Evolutionary conservation across 1,140 invertebrate genomes (phyloP).

Genomic region (Hermatobates lingyangjiaoensis): DNA sequence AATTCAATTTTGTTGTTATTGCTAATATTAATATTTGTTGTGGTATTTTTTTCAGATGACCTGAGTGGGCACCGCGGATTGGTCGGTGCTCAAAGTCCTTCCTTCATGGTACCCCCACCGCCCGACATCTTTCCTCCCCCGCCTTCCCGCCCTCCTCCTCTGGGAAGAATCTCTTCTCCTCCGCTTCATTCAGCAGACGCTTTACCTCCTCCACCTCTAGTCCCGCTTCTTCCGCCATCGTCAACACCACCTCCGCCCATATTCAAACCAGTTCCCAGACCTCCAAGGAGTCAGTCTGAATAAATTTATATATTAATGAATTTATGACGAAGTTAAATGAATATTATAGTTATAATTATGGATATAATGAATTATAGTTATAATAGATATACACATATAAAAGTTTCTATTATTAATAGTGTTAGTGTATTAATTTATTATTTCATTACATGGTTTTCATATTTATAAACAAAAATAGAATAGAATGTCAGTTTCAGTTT

Average conservation of each 20-base stretch:
- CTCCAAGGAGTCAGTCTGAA: not conserved
- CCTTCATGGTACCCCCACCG: conserved; percentile 22
- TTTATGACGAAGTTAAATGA: not conserved
- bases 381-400: too few relatives aligned
- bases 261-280: not conserved
- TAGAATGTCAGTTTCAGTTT: too few relatives aligned
- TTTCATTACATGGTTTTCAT: too few relatives aligned
- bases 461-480: too few relatives aligned
- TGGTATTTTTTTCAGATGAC: not conserved
- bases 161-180: conserved; percentile 41
- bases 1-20: too few relatives aligned
- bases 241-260: conserved; percentile 12
- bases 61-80: conserved; percentile 18
- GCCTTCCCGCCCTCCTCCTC: conserved; percentile 34
- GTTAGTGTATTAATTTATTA: too few relatives aligned
- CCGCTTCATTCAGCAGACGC: conserved; percentile 10
- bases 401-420: too few relatives aligned
- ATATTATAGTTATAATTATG: too few relatives aligned
- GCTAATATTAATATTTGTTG: not conserved
- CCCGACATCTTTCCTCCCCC: conserved; percentile 25
- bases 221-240: conserved; percentile 2
- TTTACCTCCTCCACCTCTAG: conserved; percentile 11
- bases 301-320: not conserved
- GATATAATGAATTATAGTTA: too few relatives aligned
- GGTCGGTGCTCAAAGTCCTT: conserved; percentile 17